Percentiles rank a stretch among this genome's conserved stretches.
Conservation (phyloP, 30 jellyfish, hydroid and myxozoan genomes). For the Sanderia malayensis region DNA sequence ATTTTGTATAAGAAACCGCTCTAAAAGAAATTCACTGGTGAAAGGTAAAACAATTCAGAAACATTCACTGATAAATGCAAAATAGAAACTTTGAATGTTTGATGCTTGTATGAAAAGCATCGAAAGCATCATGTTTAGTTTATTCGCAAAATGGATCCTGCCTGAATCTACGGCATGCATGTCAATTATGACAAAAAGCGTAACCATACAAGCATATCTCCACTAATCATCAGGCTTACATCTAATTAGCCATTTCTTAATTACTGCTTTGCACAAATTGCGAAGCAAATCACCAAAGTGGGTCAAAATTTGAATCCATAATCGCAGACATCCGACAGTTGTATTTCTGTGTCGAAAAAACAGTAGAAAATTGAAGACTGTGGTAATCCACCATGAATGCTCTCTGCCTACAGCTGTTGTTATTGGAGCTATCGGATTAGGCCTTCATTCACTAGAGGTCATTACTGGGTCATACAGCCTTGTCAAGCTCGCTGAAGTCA, state of each 20-base stretch:
- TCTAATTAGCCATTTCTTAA: slow-evolving; percentile 2
- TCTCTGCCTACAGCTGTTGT: neutral
- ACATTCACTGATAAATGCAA: too few species aligned
- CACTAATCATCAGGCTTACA: neutral
- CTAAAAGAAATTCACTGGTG: too few species aligned
- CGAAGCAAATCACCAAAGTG: neutral
- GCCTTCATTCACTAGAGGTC: neutral
- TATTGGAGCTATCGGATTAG: neutral
- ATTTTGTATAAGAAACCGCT: too few species aligned
- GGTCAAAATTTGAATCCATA: neutral
- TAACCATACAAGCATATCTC: too few species aligned
- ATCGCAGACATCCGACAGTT: neutral
- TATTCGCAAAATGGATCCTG: too few species aligned
- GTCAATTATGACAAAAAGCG: too few species aligned
- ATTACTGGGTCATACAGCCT: neutral
- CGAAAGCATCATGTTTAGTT: too few species aligned
- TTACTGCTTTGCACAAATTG: neutral
- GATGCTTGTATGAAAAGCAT: too few species aligned
- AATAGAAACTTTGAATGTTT: too few species aligned
- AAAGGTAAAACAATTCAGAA: too few species aligned
- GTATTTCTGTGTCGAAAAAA: too few species aligned
- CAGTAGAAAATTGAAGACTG: neutral
- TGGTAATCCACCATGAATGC: neutral
- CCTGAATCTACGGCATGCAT: too few species aligned
- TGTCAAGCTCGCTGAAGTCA: neutral